phyloP scores from a whole-genome alignment of 2,797 vertebrate genomes.

The Chaenodraco wilsoni region DNA sequence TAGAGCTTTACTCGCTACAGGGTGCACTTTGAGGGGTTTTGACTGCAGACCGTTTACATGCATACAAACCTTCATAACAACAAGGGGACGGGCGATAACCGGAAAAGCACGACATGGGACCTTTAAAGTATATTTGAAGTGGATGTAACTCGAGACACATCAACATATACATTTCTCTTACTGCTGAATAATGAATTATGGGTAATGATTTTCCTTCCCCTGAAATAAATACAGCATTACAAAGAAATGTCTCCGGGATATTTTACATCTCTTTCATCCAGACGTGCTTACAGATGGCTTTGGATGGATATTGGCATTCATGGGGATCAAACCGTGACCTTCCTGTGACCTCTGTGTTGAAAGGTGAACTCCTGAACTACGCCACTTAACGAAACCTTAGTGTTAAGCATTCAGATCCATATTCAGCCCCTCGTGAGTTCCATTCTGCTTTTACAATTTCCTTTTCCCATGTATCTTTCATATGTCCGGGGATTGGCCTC shows the following conservation, averaged over 20 bases:
- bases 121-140: too few species aligned
- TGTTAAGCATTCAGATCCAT: conserved; percentile 32
- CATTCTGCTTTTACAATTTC: conserved; percentile 12
- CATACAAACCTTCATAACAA: too few species aligned
- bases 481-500: background rate
- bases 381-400: conserved; percentile 43
- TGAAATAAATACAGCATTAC: conserved; percentile 50
- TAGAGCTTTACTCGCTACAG: too few species aligned
- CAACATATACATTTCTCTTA: too few species aligned
- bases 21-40: too few species aligned
- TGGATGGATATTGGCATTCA: conserved; percentile 58
- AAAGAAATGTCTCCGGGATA: conserved; percentile 13
- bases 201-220: conserved; percentile 43
- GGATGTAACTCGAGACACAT: too few species aligned
- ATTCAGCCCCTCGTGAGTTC: background rate
- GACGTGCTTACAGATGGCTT: conserved; percentile 21
- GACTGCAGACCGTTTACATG: too few species aligned
- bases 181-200: conserved; percentile 46
- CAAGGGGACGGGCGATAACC: too few species aligned
- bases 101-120: too few species aligned
- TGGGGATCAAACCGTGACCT: conserved; percentile 61
- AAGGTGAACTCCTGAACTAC: conserved; percentile 41
- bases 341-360: conserved; percentile 47
- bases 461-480: background rate
- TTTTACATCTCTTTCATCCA: conserved; percentile 36